These are phyloP conservation scores for Tribolium madens DNA, from an alignment of 1,140 invertebrate genomes.

Conservation along the genomic window DNA sequence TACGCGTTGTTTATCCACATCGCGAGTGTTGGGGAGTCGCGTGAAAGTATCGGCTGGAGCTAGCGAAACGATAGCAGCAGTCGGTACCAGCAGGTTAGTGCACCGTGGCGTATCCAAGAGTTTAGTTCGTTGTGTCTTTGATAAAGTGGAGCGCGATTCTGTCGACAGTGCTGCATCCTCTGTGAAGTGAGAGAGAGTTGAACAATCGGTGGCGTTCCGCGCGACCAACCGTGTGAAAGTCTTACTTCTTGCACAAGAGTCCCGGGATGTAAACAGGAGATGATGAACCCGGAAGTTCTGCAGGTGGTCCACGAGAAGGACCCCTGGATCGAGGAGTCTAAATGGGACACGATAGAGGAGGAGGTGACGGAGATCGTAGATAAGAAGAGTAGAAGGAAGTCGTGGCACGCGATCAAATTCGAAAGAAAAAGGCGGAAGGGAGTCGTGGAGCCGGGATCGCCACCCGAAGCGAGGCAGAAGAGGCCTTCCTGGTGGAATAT, in stretches of 20 bases:
- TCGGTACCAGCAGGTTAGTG: conserved; percentile 50
- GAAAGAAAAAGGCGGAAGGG: conserved; percentile 77
- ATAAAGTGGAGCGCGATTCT: conserved; percentile 29
- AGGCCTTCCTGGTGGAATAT: conserved; percentile 89
- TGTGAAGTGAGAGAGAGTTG: conserved; percentile 41
- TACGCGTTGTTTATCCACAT: conserved; percentile 16
- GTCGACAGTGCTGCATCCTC: neutral
- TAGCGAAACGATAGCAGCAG: conserved; percentile 41
- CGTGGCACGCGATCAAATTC: conserved; percentile 79
- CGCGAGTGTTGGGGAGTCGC: conserved; percentile 19
- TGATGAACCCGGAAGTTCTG: conserved; percentile 61
- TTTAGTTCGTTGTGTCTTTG: neutral
- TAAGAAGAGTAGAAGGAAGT: conserved; percentile 71
- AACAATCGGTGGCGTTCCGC: conserved; percentile 24
- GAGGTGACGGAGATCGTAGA: conserved; percentile 61
- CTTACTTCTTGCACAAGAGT: neutral
- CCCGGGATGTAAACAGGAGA: conserved; percentile 5
- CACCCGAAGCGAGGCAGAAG: conserved; percentile 75
- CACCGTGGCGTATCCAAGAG: conserved; percentile 28
- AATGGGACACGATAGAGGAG: conserved; percentile 59
- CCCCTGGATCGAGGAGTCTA: conserved; percentile 64
- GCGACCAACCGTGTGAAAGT: conserved; percentile 44
- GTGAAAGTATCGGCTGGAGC: conserved; percentile 39
- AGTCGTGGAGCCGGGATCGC: conserved; percentile 68
- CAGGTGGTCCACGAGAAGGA: conserved; percentile 62